Evolutionary conservation across 1,140 invertebrate genomes (phyloP).

Genomic region (Anthonomus grandis): DNA sequence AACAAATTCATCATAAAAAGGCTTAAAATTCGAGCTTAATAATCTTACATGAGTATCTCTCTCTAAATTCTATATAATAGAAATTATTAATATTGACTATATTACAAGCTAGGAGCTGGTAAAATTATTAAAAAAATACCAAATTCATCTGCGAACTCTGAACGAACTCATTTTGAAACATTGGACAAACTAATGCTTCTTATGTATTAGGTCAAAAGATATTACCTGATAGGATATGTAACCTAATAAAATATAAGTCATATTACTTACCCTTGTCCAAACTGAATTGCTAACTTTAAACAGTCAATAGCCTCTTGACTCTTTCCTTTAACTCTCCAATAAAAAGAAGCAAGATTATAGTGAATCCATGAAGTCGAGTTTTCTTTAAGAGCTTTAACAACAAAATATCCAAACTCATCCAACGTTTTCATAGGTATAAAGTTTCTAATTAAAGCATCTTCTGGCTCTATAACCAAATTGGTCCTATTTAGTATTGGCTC

Average conservation of each 20-base stretch:
- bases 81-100: too few species aligned
- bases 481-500: constrained; percentile 62
- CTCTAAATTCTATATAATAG: too few species aligned
- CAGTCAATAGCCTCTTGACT: constrained; percentile 78
- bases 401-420: constrained; percentile 64
- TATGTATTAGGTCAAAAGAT: too few species aligned
- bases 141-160: too few species aligned
- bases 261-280: constrained; percentile 65
- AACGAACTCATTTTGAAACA: too few species aligned
- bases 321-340: constrained; percentile 80
- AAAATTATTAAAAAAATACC: too few species aligned
- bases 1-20: too few species aligned
- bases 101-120: too few species aligned
- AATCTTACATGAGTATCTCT: too few species aligned
- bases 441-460: constrained; percentile 59
- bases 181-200: too few species aligned
- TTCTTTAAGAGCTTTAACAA: constrained; percentile 60
- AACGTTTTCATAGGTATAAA: constrained; percentile 61
- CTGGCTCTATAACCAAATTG: constrained; percentile 62
- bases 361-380: constrained; percentile 81
- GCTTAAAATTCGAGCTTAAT: too few species aligned
- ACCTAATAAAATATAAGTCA: not conserved
- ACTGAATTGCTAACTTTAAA: constrained; percentile 71
- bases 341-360: constrained; percentile 79
- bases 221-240: too few species aligned